phyloP scores from a whole-genome alignment of 2,797 vertebrate genomes.

The Atherinosoma microstoma region DNA sequence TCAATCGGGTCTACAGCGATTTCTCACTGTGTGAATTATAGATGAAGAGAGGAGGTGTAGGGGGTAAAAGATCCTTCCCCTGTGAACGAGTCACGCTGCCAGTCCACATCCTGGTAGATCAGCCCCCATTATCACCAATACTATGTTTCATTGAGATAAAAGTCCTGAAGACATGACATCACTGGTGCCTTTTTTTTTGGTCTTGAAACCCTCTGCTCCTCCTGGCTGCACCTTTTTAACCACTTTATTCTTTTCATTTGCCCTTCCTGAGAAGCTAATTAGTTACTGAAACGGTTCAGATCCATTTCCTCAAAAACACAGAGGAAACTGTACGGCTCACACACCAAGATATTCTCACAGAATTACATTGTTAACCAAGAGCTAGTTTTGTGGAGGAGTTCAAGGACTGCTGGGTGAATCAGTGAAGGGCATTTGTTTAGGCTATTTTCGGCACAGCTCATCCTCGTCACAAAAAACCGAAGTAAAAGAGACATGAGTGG shows the following conservation, averaged over 20 bases:
- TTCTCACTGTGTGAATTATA: slow-evolving; percentile 81
- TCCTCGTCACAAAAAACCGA: slow-evolving; percentile 6
- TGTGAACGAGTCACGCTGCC: slow-evolving; percentile 55
- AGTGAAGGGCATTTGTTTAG: slow-evolving; percentile 24
- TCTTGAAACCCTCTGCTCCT: slow-evolving; percentile 21
- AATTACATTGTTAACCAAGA: slow-evolving; percentile 55
- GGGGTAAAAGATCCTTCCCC: slow-evolving; percentile 78
- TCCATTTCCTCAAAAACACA: slow-evolving; percentile 40
- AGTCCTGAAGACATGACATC: slow-evolving; percentile 56
- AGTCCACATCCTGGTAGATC: slow-evolving; percentile 47
- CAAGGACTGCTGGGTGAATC: slow-evolving; percentile 50
- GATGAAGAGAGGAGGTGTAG: slow-evolving; percentile 74
- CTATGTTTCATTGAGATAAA: slow-evolving; percentile 64
- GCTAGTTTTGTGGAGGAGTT: slow-evolving; percentile 50
- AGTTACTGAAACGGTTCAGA: slow-evolving; percentile 23
- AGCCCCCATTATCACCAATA: slow-evolving; percentile 39
- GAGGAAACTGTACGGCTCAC: slow-evolving; percentile 17
- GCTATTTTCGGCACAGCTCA: slow-evolving; percentile 13
- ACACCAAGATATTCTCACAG: background rate
- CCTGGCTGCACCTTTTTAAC: slow-evolving; percentile 3
- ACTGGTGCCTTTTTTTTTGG: slow-evolving; percentile 23
- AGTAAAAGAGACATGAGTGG: background rate
- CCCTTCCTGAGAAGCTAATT: slow-evolving; percentile 30
- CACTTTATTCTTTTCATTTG: slow-evolving; percentile 9
- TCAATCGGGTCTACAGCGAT: slow-evolving; percentile 66